Conservation (phyloP, 2,888 invertebrate genomes). For the Ornithoptera alexandrae region DNA sequence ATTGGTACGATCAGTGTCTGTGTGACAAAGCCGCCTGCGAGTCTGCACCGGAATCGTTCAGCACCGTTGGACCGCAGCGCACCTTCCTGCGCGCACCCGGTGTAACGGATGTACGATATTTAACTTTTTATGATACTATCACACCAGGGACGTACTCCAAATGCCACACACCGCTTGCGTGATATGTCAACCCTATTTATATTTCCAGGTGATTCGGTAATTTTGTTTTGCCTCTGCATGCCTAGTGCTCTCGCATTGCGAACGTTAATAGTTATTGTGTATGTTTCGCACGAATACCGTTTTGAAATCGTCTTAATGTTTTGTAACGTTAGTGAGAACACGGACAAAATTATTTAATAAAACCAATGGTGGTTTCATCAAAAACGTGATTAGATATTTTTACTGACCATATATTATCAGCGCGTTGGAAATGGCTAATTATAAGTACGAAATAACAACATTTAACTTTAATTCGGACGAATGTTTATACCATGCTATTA, state of each 20-base stretch:
- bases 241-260: constrained; percentile 53
- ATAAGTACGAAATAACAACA: no score
- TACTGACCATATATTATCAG: no score
- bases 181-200: constrained; percentile 35
- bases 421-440: no score
- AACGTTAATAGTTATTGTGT: constrained; percentile 52
- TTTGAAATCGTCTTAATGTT: constrained; percentile 14
- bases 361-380: no score
- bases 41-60: constrained; percentile 54
- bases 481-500: no score
- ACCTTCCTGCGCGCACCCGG: constrained; percentile 60
- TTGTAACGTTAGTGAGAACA: constrained; percentile 21
- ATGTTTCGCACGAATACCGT: constrained; percentile 20
- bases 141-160: constrained; percentile 38
- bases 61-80: constrained; percentile 73
- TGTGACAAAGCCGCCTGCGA: constrained; percentile 46
- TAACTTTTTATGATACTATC: constrained; percentile 44
- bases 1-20: constrained; percentile 1
- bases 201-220: constrained; percentile 49
- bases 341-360: constrained; percentile 1
- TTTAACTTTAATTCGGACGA: no score
- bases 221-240: constrained; percentile 35
- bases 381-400: no score
- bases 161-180: constrained; percentile 33
- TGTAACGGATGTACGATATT: constrained; percentile 68